Base-by-base conservation (phyloP, 2,113 vertebrate species). In the Corvus moneduloides region DNA sequence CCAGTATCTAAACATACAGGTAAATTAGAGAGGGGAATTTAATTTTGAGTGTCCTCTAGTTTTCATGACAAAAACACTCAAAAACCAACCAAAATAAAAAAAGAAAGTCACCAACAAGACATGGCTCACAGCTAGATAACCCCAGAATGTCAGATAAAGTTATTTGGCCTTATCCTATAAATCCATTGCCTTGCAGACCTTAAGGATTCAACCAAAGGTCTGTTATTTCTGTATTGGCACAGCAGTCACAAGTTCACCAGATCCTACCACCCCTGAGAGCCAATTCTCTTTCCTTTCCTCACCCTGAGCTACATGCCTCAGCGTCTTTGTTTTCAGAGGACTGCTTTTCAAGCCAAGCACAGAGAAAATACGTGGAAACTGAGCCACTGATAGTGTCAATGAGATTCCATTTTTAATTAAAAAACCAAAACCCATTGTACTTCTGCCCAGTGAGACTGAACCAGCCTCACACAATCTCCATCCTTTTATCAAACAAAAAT, bases 361-460 rank as follows among this genome's bases (percentile, higher is more conserved):
- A 72, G 66, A 73, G 30, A 80, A 84, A 90, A 62, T 10, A 30
- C 7, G 1, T 52, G 49, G 63, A 77, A 89, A 71, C 52, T 23
- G 75, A 88, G 91, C 27, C 62, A 68, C 49, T 93, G 94, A 75
- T 55, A 86, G 56, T 3, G 0, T 82, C 63, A 78, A 22, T 66
- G 71, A 94, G 58, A 73, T 87, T 79, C 89, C 37, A 61, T 58
- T 94, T 94, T 84, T 91, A 89, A 93, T 94, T 95, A 80, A 88
- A 93, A 86, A 59, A 9, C 0, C 19, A 43, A 62, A 59, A 87
- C 27, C 12, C 51, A 54, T 55, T 90, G 59, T 88, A 66, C 51
- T 90, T 74, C 63, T 67, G 46, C 71, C 89, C 75, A 62, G 54
- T 51, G 87, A 85, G 91, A 93, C 71, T 85, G 74, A 81, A 85